Evolutionary conservation across 2,797 vertebrate species (phyloP).

Genomic region (Dromococcyx pavoninus): DNA sequence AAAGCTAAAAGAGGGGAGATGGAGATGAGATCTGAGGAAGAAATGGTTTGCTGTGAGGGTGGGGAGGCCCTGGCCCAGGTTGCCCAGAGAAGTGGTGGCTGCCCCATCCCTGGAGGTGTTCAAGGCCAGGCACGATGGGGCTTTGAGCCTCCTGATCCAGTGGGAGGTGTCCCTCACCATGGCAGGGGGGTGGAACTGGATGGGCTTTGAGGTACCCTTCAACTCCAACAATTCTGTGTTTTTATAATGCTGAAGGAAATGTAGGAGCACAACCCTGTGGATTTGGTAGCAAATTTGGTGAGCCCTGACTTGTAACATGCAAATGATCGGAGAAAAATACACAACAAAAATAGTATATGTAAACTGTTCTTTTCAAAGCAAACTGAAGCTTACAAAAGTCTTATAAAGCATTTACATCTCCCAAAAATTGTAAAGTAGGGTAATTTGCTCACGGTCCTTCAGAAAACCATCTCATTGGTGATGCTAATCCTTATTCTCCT

Average conservation of each 20-base stretch:
- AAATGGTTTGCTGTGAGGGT: too few species aligned
- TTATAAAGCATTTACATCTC: background rate
- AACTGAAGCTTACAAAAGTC: background rate
- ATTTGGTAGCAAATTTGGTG: background rate
- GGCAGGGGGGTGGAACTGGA: too few species aligned
- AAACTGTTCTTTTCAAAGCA: background rate
- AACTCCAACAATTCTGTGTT: too few species aligned
- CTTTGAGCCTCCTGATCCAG: too few species aligned
- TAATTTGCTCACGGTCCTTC: background rate
- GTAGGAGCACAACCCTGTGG: rapidly evolving
- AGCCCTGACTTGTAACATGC: background rate
- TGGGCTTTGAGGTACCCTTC: too few species aligned
- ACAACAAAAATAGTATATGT: background rate
- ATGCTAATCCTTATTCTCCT: background rate
- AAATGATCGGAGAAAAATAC: background rate
- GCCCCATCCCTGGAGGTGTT: too few species aligned
- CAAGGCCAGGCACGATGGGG: too few species aligned
- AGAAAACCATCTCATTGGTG: background rate
- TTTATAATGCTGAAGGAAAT: background rate
- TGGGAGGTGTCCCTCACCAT: too few species aligned
- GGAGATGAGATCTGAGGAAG: too few species aligned
- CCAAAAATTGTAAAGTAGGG: background rate
- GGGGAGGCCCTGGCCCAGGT: too few species aligned
- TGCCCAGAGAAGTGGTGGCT: too few species aligned
- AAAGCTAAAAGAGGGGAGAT: too few species aligned